phyloP scores from a whole-genome alignment of 2,113 vertebrate species.

The Mesoclemmys tuberculata region DNA sequence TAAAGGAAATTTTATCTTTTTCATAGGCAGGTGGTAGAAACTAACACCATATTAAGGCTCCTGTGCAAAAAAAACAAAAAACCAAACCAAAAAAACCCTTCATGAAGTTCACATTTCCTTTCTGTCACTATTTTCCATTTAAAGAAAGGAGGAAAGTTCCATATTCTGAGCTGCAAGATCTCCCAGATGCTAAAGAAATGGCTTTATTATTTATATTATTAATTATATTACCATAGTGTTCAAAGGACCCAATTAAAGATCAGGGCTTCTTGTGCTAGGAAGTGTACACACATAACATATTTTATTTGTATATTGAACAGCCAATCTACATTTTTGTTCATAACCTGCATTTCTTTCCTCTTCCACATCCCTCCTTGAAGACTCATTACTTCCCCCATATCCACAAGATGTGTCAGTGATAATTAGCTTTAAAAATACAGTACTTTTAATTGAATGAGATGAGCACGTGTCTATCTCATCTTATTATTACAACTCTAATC shows the following conservation, averaged over 20 bases:
- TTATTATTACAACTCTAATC: neutral
- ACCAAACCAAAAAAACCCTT: neutral
- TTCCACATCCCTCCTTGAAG: neutral
- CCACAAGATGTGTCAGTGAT: neutral
- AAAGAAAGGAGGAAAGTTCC: neutral
- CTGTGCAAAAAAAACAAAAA: conserved; percentile 16
- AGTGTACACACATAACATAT: neutral
- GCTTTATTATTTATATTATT: neutral
- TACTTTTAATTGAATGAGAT: neutral
- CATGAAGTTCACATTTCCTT: conserved; percentile 14
- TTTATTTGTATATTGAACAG: neutral
- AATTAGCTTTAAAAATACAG: neutral
- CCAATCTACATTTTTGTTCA: neutral
- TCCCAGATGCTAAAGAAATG: neutral
- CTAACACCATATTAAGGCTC: neutral
- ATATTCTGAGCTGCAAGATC: neutral
- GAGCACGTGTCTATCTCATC: neutral
- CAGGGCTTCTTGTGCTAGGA: neutral
- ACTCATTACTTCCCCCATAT: neutral
- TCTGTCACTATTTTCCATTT: neutral
- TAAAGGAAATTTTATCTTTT: conserved; percentile 26
- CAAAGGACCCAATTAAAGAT: neutral
- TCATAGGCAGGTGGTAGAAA: neutral
- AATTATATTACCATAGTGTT: neutral
- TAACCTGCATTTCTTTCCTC: neutral